A percentile compares a stretch with the other conserved stretches of the same genome.
phyloP scores from a whole-genome alignment of 2,113 vertebrate genomes.

The Rattus norvegicus region DNA sequence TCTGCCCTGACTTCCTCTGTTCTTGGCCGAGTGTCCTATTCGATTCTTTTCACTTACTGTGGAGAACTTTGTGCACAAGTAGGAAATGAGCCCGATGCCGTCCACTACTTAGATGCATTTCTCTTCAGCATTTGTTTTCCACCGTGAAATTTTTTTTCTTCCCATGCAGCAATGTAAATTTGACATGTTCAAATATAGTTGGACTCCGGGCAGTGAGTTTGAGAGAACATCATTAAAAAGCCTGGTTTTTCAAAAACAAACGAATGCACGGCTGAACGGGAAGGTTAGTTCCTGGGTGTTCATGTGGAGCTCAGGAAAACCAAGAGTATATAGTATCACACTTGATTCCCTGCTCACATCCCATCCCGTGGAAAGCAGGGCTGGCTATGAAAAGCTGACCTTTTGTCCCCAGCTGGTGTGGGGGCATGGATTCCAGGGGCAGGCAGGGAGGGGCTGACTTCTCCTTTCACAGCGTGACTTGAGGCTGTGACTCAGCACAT shows the following conservation, averaged over 20 bases:
- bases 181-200: background rate
- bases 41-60: background rate
- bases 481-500: background rate
- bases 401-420: background rate
- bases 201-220: background rate
- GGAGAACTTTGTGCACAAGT: background rate
- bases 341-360: rapidly evolving
- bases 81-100: background rate
- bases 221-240: background rate
- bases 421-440: background rate
- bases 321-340: too few species aligned
- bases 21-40: background rate
- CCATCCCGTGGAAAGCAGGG: background rate
- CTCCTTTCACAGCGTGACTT: background rate
- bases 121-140: background rate
- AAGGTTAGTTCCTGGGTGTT: background rate
- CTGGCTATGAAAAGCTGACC: background rate
- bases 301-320: background rate
- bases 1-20: background rate
- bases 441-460: background rate
- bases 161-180: background rate
- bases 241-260: background rate
- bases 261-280: background rate
- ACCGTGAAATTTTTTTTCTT: background rate
- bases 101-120: background rate